These are phyloP conservation scores for Chionomys nivalis DNA, from an alignment of 2,113 vertebrate species.

Conservation along the genomic window DNA sequence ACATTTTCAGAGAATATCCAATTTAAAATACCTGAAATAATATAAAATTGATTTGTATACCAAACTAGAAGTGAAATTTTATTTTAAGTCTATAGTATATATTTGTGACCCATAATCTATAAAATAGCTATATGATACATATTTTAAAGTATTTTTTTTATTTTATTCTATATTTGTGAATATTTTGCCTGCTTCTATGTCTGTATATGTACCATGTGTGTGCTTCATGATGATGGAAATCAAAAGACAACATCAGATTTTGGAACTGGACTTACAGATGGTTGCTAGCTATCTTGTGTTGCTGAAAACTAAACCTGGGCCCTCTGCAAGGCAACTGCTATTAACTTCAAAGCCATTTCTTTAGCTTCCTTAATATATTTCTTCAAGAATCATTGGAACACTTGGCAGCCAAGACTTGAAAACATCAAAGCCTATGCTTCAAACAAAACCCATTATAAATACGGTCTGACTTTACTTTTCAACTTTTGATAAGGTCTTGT, in stretches of 20 bases:
- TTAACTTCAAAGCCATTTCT: not conserved
- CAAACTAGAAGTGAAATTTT: not conserved
- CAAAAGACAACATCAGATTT: not conserved
- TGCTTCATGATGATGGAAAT: not conserved
- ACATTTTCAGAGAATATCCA: too few relatives aligned
- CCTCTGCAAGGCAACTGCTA: not conserved
- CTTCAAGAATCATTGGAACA: not conserved
- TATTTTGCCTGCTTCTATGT: not conserved
- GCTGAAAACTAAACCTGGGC: not conserved
- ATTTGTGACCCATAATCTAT: not conserved
- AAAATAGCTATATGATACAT: not conserved
- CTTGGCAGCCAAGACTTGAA: not conserved
- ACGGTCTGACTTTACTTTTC: slow-evolving; percentile 3
- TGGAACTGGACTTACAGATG: not conserved
- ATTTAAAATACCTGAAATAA: too few relatives aligned
- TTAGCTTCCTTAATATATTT: not conserved
- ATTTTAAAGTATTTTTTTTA: not conserved
- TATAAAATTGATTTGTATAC: too few relatives aligned
- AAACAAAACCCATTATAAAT: not conserved
- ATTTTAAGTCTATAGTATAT: not conserved
- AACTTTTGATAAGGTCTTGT: not conserved
- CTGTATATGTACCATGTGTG: not conserved
- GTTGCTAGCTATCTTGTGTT: not conserved
- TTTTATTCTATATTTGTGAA: not conserved
- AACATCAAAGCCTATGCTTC: not conserved